Conservation (phyloP, 2,797 vertebrate species). For the Coregonus ussuriensis region DNA sequence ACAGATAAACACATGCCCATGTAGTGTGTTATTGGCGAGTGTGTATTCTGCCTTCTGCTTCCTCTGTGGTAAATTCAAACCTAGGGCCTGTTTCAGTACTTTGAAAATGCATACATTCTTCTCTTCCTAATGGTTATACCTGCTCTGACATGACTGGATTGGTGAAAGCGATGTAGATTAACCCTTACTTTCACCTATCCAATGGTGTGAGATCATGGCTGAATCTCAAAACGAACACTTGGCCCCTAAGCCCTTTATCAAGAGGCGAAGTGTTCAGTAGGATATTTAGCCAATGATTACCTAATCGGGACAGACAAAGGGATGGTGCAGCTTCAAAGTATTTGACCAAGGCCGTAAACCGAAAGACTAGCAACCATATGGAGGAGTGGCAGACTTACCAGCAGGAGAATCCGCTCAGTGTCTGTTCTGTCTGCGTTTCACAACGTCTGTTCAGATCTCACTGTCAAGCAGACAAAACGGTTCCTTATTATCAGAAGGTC, state of each 20-base stretch:
- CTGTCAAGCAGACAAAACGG: slow-evolving; percentile 52
- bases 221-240: no score
- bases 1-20: background rate
- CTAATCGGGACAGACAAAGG: background rate
- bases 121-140: background rate
- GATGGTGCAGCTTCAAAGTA: background rate
- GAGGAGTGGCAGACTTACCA: slow-evolving; percentile 53
- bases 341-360: background rate
- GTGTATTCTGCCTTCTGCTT: background rate
- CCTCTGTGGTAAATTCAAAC: background rate
- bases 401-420: slow-evolving; percentile 35
- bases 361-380: background rate
- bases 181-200: background rate
- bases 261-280: no score
- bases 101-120: background rate
- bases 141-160: background rate
- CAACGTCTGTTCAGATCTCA: slow-evolving; percentile 49
- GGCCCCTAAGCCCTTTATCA: no score
- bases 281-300: background rate
- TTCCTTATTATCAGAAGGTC: background rate
- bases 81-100: background rate
- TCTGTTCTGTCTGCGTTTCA: slow-evolving; percentile 13
- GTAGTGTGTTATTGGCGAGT: background rate
- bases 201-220: background rate
- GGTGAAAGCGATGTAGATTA: background rate